phyloP scores from a whole-genome alignment of 2,797 vertebrate species.

The Florisuga fusca region DNA sequence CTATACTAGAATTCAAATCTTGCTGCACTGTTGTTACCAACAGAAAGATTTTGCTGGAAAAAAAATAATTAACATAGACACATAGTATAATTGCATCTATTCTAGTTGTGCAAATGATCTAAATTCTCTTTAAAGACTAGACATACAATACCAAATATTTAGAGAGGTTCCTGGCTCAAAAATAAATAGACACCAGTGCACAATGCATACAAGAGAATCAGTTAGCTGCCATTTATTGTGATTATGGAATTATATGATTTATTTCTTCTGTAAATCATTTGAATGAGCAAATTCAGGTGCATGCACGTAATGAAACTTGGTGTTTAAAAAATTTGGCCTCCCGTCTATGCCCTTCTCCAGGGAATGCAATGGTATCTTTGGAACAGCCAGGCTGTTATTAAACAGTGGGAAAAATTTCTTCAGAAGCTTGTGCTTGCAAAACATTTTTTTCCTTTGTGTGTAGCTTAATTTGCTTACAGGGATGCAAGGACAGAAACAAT shows the following conservation, averaged over 20 bases:
- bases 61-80: conserved; percentile 1
- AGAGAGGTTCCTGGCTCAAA: conserved; percentile 13
- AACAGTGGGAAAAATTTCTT: background rate
- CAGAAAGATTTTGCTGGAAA: conserved; percentile 16
- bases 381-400: background rate
- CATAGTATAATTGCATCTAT: background rate
- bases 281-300: conserved; percentile 10
- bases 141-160: background rate
- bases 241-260: background rate
- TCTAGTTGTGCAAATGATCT: background rate
- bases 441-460: background rate
- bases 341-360: background rate
- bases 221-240: background rate
- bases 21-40: conserved; percentile 51
- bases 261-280: background rate
- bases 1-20: background rate
- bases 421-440: background rate
- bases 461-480: background rate
- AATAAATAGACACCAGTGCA: background rate
- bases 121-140: background rate
- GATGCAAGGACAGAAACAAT: background rate
- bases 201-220: background rate
- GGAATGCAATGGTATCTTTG: background rate
- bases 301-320: background rate
- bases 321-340: background rate